Conservation (phyloP, 1,140 invertebrate genomes). For the Ceratina japonica region DNA sequence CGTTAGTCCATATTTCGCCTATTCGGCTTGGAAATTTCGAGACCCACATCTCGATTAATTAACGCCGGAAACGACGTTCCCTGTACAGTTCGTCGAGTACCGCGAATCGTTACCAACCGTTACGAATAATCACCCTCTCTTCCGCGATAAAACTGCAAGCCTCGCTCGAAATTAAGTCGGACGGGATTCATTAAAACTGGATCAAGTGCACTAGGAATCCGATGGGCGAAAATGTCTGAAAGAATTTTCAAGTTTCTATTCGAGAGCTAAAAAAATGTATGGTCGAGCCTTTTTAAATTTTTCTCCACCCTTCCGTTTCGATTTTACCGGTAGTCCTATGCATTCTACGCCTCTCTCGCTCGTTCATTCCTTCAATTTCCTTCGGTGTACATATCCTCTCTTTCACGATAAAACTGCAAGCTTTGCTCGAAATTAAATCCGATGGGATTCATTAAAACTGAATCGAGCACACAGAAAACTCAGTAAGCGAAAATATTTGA, state of each 20-base stretch:
- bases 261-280: conserved; percentile 39
- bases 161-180: neutral
- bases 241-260: too few species aligned
- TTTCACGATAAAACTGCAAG: neutral
- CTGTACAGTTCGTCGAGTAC: too few species aligned
- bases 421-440: neutral
- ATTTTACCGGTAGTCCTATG: too few species aligned
- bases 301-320: too few species aligned
- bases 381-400: too few species aligned
- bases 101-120: neutral
- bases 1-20: conserved; percentile 31
- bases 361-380: too few species aligned
- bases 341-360: too few species aligned
- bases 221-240: too few species aligned
- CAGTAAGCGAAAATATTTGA: too few species aligned
- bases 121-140: conserved; percentile 2
- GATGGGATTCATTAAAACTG: conserved; percentile 19
- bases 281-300: conserved; percentile 46
- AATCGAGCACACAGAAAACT: too few species aligned
- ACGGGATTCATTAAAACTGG: conserved; percentile 19
- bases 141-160: neutral
- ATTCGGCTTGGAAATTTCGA: neutral
- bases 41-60: conserved; percentile 26
- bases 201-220: neutral
- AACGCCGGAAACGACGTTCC: neutral